phyloP scores from a whole-genome alignment of 64 coral and sea anemone species.

The Porites lutea region DNA sequence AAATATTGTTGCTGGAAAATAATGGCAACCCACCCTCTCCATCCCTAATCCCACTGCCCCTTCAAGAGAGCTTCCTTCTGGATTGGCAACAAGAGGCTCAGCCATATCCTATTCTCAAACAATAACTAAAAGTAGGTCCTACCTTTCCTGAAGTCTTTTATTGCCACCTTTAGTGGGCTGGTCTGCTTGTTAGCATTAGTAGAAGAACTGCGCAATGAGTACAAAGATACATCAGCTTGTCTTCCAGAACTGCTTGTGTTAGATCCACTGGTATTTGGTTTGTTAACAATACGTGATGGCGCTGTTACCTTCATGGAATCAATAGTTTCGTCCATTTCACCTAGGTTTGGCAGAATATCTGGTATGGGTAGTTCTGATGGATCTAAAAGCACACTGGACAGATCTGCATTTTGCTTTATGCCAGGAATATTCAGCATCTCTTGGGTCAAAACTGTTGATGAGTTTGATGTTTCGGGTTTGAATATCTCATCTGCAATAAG shows the following conservation, averaged over 20 bases:
- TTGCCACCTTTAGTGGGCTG: slow-evolving; percentile 12
- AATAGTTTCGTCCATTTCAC: slow-evolving; percentile 17
- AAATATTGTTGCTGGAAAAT: too few species aligned
- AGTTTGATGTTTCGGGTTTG: not conserved
- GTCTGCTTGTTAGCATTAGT: not conserved
- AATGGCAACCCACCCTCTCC: too few species aligned
- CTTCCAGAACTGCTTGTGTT: not conserved
- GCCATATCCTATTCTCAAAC: too few species aligned
- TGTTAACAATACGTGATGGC: not conserved
- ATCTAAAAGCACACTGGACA: not conserved
- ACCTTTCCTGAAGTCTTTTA: slow-evolving; percentile 28
- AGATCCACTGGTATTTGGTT: not conserved
- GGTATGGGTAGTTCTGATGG: slow-evolving; percentile 20
- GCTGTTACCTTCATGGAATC: not conserved
- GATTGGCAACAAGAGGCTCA: too few species aligned
- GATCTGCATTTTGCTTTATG: slow-evolving; percentile 11
- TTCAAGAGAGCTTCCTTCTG: too few species aligned
- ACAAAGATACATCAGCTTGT: not conserved
- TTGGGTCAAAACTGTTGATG: slow-evolving; percentile 36
- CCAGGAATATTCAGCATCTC: slow-evolving; percentile 48
- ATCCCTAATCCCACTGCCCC: too few species aligned
- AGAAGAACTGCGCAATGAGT: slow-evolving; percentile 9
- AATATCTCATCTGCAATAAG: not conserved
- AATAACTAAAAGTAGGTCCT: not conserved
- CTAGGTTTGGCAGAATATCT: slow-evolving; percentile 25